phyloP scores from a whole-genome alignment of 1,140 invertebrate species.

The Rhizoglyphus robini region DNA sequence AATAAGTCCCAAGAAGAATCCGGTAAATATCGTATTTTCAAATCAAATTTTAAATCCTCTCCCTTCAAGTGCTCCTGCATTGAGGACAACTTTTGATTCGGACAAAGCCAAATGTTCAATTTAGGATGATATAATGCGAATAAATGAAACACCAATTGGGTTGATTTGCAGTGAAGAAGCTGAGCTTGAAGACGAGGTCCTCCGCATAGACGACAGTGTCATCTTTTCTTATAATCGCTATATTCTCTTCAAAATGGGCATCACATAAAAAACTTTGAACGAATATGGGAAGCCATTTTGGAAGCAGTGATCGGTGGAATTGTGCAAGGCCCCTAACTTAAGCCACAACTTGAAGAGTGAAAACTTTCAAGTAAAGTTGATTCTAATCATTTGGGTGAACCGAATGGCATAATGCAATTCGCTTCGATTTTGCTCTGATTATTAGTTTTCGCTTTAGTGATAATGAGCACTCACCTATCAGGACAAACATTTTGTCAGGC shows the following conservation, averaged over 20 bases:
- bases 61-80: constrained; percentile 39
- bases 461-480: too few species aligned
- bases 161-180: constrained; percentile 50
- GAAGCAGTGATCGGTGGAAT: too few species aligned
- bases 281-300: too few species aligned
- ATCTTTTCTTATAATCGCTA: neutral
- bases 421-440: too few species aligned
- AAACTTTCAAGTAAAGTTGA: too few species aligned
- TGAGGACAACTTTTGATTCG: constrained; percentile 40
- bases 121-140: constrained; percentile 52
- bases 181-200: constrained; percentile 52
- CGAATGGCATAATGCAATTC: too few species aligned
- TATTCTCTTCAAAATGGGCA: constrained; percentile 3
- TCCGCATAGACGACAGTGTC: constrained; percentile 36
- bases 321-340: too few species aligned
- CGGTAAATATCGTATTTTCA: constrained; percentile 39
- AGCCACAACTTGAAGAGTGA: too few species aligned
- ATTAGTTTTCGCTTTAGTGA: too few species aligned
- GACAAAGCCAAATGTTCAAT: constrained; percentile 48
- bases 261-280: too few species aligned
- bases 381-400: too few species aligned
- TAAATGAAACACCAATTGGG: constrained; percentile 54
- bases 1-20: neutral
- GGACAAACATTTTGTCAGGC: too few species aligned
- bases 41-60: constrained; percentile 61